Evolutionary conservation across 2,113 vertebrate genomes (phyloP), one percentile per base, ranked within the genome.

Genomic region (Sander vitreus): DNA sequence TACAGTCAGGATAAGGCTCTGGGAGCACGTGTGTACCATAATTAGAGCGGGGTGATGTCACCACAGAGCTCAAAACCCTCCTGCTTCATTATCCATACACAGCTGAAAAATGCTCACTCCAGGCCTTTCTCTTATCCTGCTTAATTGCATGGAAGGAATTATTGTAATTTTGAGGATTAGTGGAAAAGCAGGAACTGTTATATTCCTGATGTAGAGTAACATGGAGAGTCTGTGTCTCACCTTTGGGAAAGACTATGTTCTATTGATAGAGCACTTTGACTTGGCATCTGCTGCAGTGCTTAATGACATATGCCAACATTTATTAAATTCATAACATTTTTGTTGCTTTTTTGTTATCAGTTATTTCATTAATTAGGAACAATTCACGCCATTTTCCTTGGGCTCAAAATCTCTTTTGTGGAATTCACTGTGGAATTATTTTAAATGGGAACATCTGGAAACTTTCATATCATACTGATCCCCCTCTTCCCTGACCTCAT

Each of bases 41-140:
- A 94, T 95, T 95, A 94, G 87, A 93, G 85, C 73, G 73, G 78
- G 76, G 81, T 95, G 93, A 95, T 95, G 94, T 95, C 94, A 94
- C 80, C 70, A 47, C 82, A 82, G 85, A 89, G 87, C 89, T 86
- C 82, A 89, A 78, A 93, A 85, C 90, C 85, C 88, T 87, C 91
- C 86, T 85, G 72, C 88, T 78, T 82, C 60, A 79, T 89, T 89
- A 89, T 85, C 75, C 82, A 73, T 82, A 87, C 57, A 25, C 87
- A 76, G 85, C 81, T 86, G 88, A 94, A 91, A 91, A 93, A 92
- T 55, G 78, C 73, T 92, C 81, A 84, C 89, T 90, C 75, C 54
- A 81, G 90, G 91, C 88, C 62, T 87, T 74, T 69, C 83, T 62
- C 84, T 90, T 86, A 94, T 94, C 91, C 90, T 85, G 89, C 78